Conservation (phyloP, 2,113 vertebrate genomes). For the Anguilla japonica region DNA sequence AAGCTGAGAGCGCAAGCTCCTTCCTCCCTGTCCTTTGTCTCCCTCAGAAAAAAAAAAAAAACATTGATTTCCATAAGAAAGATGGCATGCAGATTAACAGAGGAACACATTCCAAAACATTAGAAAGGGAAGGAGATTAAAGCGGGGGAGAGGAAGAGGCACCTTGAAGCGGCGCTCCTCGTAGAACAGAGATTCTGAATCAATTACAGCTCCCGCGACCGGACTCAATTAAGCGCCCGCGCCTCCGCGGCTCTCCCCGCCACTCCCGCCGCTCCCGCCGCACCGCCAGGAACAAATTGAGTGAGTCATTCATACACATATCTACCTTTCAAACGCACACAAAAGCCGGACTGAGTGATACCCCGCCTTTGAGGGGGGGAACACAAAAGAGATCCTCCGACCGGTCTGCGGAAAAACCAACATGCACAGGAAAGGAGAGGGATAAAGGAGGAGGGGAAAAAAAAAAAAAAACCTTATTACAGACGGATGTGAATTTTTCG, state of each 20-base stretch:
- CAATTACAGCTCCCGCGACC: slow-evolving; percentile 85
- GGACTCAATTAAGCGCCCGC: slow-evolving; percentile 83
- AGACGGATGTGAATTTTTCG: slow-evolving; percentile 73
- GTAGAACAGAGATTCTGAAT: slow-evolving; percentile 81
- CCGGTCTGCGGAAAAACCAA: slow-evolving; percentile 57
- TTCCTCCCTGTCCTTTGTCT: slow-evolving; percentile 58
- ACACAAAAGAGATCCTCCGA: slow-evolving; percentile 62
- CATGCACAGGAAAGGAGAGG: slow-evolving; percentile 36
- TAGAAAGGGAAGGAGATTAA: slow-evolving; percentile 78
- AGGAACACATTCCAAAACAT: slow-evolving; percentile 93
- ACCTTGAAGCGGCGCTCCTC: slow-evolving; percentile 88
- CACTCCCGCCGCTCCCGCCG: slow-evolving; percentile 73
- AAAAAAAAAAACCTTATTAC: slow-evolving; percentile 53
- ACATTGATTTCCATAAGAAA: slow-evolving; percentile 99
- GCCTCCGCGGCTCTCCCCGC: slow-evolving; percentile 70
- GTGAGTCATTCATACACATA: slow-evolving; percentile 74
- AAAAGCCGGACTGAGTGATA: slow-evolving; percentile 70
- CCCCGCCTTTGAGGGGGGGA: slow-evolving; percentile 67
- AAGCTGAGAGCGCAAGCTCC: slow-evolving; percentile 79
- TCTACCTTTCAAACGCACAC: slow-evolving; percentile 75
- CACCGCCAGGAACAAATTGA: slow-evolving; percentile 74
- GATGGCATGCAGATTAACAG: slow-evolving; percentile 89
- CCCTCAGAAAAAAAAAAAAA: slow-evolving; percentile 73
- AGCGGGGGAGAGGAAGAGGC: slow-evolving; percentile 75
- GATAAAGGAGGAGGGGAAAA: background rate